These are phyloP conservation scores for Aurelia aurita complex sp. Pacific DNA, from an alignment of 30 jellyfish, hydroid and myxozoan genomes.

Conservation along the genomic window DNA sequence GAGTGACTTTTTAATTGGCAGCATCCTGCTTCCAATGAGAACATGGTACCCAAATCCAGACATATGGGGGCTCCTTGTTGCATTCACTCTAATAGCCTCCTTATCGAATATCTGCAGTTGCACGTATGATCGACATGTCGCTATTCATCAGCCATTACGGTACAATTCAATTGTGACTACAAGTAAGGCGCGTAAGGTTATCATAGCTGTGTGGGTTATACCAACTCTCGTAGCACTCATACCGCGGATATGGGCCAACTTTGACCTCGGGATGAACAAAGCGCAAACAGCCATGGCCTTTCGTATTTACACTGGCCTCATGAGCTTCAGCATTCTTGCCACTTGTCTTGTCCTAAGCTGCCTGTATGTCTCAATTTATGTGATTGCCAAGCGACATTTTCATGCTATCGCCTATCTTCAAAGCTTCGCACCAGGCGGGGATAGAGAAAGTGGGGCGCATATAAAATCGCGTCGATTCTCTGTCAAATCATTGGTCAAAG, in stretches of 20 bases:
- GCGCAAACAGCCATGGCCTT: background rate
- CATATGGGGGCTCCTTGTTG: slow-evolving; percentile 52
- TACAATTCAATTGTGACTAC: slow-evolving; percentile 64
- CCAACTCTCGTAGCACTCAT: slow-evolving; percentile 52
- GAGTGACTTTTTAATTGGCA: slow-evolving; percentile 67
- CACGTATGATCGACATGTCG: slow-evolving; percentile 76
- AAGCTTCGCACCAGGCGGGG: slow-evolving; percentile 10
- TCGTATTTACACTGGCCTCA: slow-evolving; percentile 36
- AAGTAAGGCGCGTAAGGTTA: slow-evolving; percentile 19
- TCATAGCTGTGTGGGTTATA: slow-evolving; percentile 49
- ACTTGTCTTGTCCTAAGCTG: slow-evolving; percentile 33
- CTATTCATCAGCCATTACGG: slow-evolving; percentile 75
- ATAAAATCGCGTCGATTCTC: slow-evolving; percentile 51
- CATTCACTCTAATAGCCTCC: slow-evolving; percentile 70
- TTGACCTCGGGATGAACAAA: background rate
- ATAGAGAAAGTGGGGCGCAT: slow-evolving; percentile 1
- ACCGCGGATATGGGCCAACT: slow-evolving; percentile 48
- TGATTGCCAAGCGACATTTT: slow-evolving; percentile 69
- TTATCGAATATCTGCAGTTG: slow-evolving; percentile 67
- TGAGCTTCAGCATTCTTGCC: slow-evolving; percentile 49
- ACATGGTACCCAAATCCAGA: slow-evolving; percentile 26
- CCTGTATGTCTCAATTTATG: slow-evolving; percentile 46
- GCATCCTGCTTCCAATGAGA: slow-evolving; percentile 39
- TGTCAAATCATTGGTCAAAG: slow-evolving; percentile 60
- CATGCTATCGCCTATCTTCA: slow-evolving; percentile 67